Base-by-base conservation (phyloP, 2,888 invertebrate genomes). In the Balanococcus diminutus region DNA sequence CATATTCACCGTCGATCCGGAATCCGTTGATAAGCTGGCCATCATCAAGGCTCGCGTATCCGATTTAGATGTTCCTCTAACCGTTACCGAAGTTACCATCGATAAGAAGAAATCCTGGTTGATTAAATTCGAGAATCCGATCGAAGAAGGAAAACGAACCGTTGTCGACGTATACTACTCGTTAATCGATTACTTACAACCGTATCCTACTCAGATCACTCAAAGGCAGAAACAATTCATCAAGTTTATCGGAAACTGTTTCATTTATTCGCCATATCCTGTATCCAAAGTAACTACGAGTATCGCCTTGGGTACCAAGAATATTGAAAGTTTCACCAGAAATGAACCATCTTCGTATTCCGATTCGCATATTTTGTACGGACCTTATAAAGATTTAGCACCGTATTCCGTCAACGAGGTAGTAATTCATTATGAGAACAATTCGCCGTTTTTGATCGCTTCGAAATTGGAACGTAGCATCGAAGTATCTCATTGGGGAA, bases 401-500 rank as follows among this genome's bases (percentile, higher is more conserved):
- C 91, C 93, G 0, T 92, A 92, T 88, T 90, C 92, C 31, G 86
- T 87, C 87, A 93, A 94, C 88, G 93, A 94, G 88, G 90, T 98
- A 88, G 91, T 91, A 61, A 91, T 99, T 46, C 99, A 99, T 90
- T 98, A 95, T 90, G 99, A 98, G 90, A 99, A 98, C 90, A 98
- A 98, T 90, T 93, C 95, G 61, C 98, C 99, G 39, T 99, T 99
- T 91, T 91, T 99, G 88, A 96, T 96, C n/a, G 96, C 98, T 0
- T 96, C 95, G 0, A 92, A 93, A 79, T 90, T 99, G 88, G 95
- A 96, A 88, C 93, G 99, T 82, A 91, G 93, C 0, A 95, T 99
- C 88, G 99, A 99, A 91, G 94, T 99, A 1, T 99, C 99, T 0
- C 99, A 99, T 90, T 99, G 99, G 99, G 99, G 99, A 9, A 98